phyloP scores from a whole-genome alignment of 2,888 invertebrate genomes.

The Agriopis marginaria region DNA sequence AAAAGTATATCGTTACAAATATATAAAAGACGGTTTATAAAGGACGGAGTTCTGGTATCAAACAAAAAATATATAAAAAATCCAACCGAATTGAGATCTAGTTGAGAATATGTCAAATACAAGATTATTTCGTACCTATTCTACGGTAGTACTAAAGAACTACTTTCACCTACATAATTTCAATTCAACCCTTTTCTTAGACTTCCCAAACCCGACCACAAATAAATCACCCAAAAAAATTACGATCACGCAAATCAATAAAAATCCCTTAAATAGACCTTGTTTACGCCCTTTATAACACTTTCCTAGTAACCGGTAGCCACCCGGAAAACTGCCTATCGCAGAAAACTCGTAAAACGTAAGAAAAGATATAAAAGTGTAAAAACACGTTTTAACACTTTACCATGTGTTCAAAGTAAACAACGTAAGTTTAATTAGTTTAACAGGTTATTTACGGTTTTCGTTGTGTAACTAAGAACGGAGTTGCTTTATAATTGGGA shows the following conservation, averaged over 20 bases:
- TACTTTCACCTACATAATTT: too few relatives aligned
- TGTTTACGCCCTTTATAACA: constrained; percentile 1
- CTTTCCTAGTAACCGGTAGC: constrained; percentile 18
- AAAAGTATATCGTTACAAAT: too few relatives aligned
- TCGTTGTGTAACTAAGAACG: background rate
- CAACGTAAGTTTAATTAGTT: constrained; percentile 20
- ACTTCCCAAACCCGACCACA: background rate
- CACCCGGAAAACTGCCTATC: constrained; percentile 10
- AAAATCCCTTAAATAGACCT: constrained; percentile 8
- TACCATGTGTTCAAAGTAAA: constrained; percentile 14
- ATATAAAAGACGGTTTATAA: too few relatives aligned
- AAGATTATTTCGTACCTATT: too few relatives aligned
- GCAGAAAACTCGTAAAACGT: constrained; percentile 14
- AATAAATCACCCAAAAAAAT: background rate
- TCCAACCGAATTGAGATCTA: too few relatives aligned
- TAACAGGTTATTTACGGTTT: constrained; percentile 17
- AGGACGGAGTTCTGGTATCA: too few relatives aligned
- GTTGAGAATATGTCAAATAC: too few relatives aligned
- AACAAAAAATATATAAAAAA: too few relatives aligned
- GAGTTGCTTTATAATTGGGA: background rate
- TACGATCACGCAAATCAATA: background rate
- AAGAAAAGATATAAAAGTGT: constrained; percentile 15
- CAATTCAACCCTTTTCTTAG: too few relatives aligned
- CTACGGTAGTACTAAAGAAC: too few relatives aligned
- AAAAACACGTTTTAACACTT: constrained; percentile 16